Evolutionary conservation across 2,113 vertebrate species (phyloP).

Genomic region (Nothoprocta pentlandii): DNA sequence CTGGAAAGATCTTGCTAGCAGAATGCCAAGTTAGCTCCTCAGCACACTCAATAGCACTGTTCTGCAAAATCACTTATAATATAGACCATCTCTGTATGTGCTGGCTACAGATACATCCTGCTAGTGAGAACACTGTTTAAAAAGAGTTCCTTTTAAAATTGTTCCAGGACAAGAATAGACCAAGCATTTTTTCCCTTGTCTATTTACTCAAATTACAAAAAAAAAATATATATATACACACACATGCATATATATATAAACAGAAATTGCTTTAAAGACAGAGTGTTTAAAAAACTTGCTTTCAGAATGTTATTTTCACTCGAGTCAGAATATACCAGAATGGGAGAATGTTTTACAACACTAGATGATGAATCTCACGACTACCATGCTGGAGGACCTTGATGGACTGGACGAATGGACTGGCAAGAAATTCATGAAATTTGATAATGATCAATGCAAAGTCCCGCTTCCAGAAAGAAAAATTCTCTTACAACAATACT

Average conservation of each 20-base stretch:
- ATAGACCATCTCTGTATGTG: conserved; percentile 31
- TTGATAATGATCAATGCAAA: not conserved
- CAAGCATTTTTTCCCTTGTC: not conserved
- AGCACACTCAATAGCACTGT: not conserved
- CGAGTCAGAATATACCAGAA: not conserved
- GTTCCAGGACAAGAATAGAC: conserved; percentile 43
- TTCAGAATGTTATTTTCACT: not conserved
- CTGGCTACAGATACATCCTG: conserved; percentile 52
- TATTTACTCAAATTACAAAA: not conserved
- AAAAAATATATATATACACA: not conserved
- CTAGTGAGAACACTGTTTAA: conserved; percentile 33
- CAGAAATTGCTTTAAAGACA: not conserved
- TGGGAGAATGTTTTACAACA: not conserved
- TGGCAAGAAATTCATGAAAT: not conserved
- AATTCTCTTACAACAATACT: not conserved
- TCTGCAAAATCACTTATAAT: conserved; percentile 50
- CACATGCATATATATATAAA: too few relatives aligned
- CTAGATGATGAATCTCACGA: not conserved
- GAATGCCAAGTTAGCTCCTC: conserved; percentile 25
- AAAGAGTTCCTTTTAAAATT: conserved; percentile 39
- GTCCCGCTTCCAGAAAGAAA: not conserved
- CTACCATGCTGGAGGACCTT: not conserved
- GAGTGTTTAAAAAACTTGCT: not conserved
- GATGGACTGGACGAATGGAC: not conserved
- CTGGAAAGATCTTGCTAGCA: conserved; percentile 10